A percentile compares a stretch with the other conserved stretches of the same genome.
phyloP scores from a whole-genome alignment of 2,888 invertebrate species.

The Eupithecia tripunctaria region DNA sequence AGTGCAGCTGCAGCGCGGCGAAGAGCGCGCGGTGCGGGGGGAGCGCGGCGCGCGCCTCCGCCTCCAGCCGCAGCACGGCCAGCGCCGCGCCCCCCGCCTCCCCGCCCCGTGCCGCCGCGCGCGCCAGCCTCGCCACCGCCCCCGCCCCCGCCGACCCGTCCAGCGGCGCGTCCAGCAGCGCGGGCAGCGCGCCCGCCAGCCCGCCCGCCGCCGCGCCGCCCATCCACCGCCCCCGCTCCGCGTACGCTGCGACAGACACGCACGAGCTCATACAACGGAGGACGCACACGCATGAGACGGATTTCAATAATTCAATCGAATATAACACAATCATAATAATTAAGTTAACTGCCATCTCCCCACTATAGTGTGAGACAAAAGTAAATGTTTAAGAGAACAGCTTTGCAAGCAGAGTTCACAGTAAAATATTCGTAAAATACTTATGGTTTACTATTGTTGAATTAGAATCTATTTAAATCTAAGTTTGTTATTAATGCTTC shows the following conservation, averaged over 20 bases:
- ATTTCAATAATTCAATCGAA: too few species aligned
- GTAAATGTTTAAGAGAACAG: too few species aligned
- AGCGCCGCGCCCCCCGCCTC: slow-evolving; percentile 39
- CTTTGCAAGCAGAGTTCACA: too few species aligned
- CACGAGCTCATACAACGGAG: neutral
- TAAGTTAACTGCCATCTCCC: too few species aligned
- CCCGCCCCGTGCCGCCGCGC: slow-evolving; percentile 30
- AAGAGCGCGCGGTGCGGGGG: slow-evolving; percentile 48
- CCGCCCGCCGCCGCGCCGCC: slow-evolving; percentile 39
- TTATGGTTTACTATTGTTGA: too few species aligned
- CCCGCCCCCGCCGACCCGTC: slow-evolving; percentile 32
- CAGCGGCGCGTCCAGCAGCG: slow-evolving; percentile 50
- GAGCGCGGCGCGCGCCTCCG: slow-evolving; percentile 44
- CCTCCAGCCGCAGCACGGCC: slow-evolving; percentile 46
- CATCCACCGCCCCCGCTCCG: slow-evolving; percentile 43
- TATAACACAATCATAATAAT: too few species aligned
- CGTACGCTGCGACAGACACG: neutral
- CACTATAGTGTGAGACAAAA: too few species aligned
- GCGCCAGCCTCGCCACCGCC: slow-evolving; percentile 37
- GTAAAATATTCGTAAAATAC: too few species aligned
- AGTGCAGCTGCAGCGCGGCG: slow-evolving; percentile 82
- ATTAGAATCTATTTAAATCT: too few species aligned
- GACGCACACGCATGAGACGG: too few species aligned
- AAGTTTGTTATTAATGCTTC: too few species aligned
- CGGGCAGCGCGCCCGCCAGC: slow-evolving; percentile 51